phyloP scores from a whole-genome alignment of 1,140 invertebrate genomes.

The Choristoneura fumiferana region DNA sequence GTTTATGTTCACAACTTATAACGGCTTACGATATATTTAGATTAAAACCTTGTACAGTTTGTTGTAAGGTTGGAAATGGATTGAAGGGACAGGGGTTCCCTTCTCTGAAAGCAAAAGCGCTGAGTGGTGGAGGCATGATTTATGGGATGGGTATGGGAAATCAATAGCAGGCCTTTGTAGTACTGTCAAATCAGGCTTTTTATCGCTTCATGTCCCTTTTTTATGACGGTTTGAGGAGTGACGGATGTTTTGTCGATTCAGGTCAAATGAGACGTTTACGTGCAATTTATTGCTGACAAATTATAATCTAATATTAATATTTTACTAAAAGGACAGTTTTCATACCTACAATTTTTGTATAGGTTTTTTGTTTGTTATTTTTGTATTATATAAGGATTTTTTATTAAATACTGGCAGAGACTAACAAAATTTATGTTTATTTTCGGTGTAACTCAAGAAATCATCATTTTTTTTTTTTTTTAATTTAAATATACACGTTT shows the following conservation, averaged over 20 bases:
- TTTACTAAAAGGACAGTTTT: too few species aligned
- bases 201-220: conserved; percentile 15
- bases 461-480: too few species aligned
- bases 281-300: background rate
- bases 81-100: background rate
- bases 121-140: conserved; percentile 34
- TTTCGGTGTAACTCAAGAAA: too few species aligned
- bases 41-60: background rate
- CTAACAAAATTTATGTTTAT: too few species aligned
- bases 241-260: too few species aligned
- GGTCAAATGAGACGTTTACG: too few species aligned
- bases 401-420: too few species aligned
- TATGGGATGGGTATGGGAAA: conserved; percentile 47
- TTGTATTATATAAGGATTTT: too few species aligned
- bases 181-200: conserved; percentile 19
- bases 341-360: too few species aligned
- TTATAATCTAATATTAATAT: background rate
- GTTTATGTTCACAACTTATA: conserved; percentile 8
- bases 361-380: too few species aligned
- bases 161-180: conserved; percentile 35
- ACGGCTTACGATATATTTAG: background rate
- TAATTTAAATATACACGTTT: too few species aligned
- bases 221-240: too few species aligned
- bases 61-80: background rate
- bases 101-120: conserved; percentile 1